A percentile compares a stretch with the other conserved stretches of the same genome.
These are phyloP conservation scores for Lepilemur septentrionalis DNA, from an alignment of 2,797 vertebrate genomes.

Conservation along the genomic window DNA sequence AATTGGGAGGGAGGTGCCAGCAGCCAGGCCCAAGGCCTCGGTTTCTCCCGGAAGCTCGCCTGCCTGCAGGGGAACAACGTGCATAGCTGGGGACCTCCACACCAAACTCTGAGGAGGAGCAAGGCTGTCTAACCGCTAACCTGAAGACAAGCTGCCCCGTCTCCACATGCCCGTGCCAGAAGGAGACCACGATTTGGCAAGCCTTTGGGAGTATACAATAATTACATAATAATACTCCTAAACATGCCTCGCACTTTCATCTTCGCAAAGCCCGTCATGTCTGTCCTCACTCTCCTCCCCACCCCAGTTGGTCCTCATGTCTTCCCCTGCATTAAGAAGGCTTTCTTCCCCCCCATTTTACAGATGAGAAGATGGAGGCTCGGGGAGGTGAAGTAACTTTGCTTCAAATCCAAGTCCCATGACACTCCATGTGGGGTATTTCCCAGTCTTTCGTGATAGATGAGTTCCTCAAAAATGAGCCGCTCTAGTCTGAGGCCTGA, in stretches of 20 bases:
- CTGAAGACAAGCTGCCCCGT: background rate
- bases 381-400: background rate
- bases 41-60: background rate
- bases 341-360: background rate
- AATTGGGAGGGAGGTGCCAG: background rate
- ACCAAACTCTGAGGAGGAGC: background rate
- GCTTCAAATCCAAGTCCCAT: background rate
- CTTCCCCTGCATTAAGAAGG: background rate
- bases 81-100: background rate
- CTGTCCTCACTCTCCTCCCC: background rate
- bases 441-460: background rate
- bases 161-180: background rate
- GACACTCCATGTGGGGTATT: background rate
- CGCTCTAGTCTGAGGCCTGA: background rate
- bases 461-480: constrained; percentile 39
- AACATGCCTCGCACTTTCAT: background rate
- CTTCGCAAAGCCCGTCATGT: background rate
- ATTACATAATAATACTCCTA: background rate
- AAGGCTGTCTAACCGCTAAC: background rate
- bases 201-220: background rate
- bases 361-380: background rate
- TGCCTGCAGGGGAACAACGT: background rate
- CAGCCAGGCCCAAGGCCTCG: background rate
- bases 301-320: background rate
- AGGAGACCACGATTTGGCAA: background rate